Conservation (phyloP, 2,888 invertebrate species). For the Pterobdella sp. region DNA sequence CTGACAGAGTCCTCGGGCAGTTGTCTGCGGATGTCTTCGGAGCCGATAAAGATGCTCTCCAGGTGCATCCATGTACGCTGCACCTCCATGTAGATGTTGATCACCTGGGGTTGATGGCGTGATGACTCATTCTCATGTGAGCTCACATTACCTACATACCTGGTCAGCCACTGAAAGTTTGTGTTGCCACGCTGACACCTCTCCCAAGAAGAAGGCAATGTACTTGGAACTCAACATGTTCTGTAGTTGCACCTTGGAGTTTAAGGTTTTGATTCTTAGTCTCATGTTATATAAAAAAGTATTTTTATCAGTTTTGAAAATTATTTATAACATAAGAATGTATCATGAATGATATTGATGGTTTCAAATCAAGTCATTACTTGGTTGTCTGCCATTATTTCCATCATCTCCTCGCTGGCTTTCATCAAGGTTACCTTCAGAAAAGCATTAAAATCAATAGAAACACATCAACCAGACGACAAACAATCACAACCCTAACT, state of each 20-base stretch:
- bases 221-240: constrained; percentile 93
- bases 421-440: constrained; percentile 69
- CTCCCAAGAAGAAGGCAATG: constrained; percentile 86
- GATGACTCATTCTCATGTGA: too few species aligned
- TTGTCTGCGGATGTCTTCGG: constrained; percentile 88
- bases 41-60: constrained; percentile 94
- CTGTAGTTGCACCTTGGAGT: constrained; percentile 81
- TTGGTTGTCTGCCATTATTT: constrained; percentile 94
- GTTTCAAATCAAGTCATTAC: too few species aligned
- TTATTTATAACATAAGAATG: too few species aligned
- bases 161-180: constrained; percentile 86
- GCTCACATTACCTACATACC: constrained; percentile 38
- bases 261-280: too few species aligned
- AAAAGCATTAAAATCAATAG: background rate
- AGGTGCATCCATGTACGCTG: constrained; percentile 93
- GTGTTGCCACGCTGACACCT: constrained; percentile 88
- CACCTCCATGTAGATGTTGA: constrained; percentile 70
- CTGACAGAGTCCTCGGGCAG: constrained; percentile 84
- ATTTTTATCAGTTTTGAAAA: too few species aligned
- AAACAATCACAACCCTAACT: background rate
- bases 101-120: too few species aligned
- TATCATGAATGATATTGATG: too few species aligned
- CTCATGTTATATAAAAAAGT: too few species aligned
- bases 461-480: background rate
- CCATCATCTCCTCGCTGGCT: constrained; percentile 88